Evolutionary conservation across 2,888 invertebrate species (phyloP).

Genomic region (Isoperla grammatica): DNA sequence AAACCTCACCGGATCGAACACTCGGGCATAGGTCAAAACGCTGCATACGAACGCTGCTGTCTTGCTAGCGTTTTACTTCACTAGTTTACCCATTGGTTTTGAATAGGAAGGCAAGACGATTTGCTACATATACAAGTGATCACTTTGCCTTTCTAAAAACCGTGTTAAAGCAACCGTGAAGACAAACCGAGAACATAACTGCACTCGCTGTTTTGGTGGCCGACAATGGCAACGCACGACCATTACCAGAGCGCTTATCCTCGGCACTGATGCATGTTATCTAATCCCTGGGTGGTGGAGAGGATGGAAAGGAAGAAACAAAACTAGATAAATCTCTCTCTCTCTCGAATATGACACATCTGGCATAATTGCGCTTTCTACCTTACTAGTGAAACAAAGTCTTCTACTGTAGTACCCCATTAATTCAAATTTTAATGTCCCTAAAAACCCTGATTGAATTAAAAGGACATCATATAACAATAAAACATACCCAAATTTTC

Average conservation of each 20-base stretch:
- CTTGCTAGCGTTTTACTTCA: conserved; percentile 13
- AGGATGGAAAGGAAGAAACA: conserved; percentile 22
- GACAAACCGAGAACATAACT: conserved; percentile 24
- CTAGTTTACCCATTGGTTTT: background rate
- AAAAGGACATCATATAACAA: background rate
- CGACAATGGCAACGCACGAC: conserved; percentile 24
- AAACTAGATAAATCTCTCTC: background rate
- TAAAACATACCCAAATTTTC: no score
- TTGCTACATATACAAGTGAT: background rate
- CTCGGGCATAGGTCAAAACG: conserved; percentile 29
- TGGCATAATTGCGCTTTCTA: no score
- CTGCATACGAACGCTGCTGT: conserved; percentile 14
- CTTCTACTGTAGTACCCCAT: no score
- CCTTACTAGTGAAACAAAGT: no score
- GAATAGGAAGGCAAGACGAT: conserved; percentile 14
- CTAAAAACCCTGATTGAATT: conserved; percentile 3
- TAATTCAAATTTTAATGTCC: background rate
- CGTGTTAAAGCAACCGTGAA: conserved; percentile 19
- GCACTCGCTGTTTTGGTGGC: conserved; percentile 21
- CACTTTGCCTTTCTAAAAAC: conserved; percentile 15
- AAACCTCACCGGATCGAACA: conserved; percentile 31
- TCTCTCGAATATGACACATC: no score
- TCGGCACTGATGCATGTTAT: conserved; percentile 31
- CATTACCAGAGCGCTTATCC: conserved; percentile 32
- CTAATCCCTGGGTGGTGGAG: conserved; percentile 27